Percentiles rank a stretch among this genome's conserved stretches.
phyloP scores from a whole-genome alignment of 2,113 vertebrate genomes.

The Orycteropus afer region DNA sequence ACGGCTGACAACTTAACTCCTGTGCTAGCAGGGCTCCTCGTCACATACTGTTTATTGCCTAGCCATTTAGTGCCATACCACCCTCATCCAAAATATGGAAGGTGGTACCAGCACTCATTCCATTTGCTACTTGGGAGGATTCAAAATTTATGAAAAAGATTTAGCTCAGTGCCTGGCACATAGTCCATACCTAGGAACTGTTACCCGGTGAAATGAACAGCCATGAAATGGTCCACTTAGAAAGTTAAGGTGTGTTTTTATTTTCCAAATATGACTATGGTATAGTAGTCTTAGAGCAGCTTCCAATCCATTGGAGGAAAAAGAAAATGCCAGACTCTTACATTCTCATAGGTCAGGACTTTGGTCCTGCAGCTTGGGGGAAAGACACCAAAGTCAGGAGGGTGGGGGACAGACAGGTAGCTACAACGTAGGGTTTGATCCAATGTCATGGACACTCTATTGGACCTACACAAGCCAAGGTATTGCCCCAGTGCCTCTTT shows the following conservation, averaged over 20 bases:
- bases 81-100: not conserved
- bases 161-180: not conserved
- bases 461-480: not conserved
- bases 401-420: not conserved
- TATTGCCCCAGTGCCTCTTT: not conserved
- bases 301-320: not conserved
- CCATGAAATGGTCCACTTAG: not conserved
- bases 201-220: not conserved
- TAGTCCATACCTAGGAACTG: not conserved
- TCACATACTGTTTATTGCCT: not conserved
- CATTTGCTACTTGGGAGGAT: not conserved
- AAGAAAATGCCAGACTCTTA: not conserved
- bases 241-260: not conserved
- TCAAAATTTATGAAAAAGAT: not conserved
- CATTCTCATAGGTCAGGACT: not conserved
- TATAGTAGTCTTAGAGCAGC: not conserved
- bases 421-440: not conserved
- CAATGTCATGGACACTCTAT: not conserved
- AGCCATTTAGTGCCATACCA: not conserved
- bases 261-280: not conserved
- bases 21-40: not conserved
- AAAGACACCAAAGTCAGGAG: rapidly evolving
- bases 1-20: no score
- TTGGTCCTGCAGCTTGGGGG: not conserved
- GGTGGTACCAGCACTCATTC: not conserved